Conservation (phyloP, 2,113 vertebrate genomes). For the Lichenostomus cassidix region DNA sequence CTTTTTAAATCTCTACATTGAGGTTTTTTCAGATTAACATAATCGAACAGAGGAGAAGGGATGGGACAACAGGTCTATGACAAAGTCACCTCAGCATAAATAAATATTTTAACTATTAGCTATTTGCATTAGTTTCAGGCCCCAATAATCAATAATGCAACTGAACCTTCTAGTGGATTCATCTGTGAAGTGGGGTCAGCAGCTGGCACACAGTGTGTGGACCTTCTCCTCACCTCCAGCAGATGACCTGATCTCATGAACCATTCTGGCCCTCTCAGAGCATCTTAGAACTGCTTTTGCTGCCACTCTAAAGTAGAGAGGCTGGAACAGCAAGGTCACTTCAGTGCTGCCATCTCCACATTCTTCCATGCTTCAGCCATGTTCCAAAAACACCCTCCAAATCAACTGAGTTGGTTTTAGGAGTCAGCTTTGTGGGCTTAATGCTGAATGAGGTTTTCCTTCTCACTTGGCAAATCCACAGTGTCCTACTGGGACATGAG, state of each 20-base stretch:
- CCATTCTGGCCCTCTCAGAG: not conserved
- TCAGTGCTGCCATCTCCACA: not conserved
- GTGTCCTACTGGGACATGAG: not conserved
- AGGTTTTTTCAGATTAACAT: not conserved
- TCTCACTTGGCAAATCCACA: not conserved
- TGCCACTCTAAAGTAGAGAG: not conserved
- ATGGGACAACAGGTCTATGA: not conserved
- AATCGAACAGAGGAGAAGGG: rapidly evolving
- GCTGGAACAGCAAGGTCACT: not conserved
- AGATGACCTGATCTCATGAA: not conserved
- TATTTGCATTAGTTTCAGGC: not conserved
- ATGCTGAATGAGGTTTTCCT: not conserved
- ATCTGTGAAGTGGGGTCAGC: not conserved
- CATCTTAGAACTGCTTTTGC: not conserved
- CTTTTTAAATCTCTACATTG: not conserved
- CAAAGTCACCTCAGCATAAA: not conserved
- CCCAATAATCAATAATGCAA: not conserved
- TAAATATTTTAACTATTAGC: not conserved
- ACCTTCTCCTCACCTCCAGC: not conserved
- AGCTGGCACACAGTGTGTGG: not conserved
- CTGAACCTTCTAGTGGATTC: not conserved
- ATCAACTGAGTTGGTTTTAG: not conserved
- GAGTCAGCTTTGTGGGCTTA: not conserved
- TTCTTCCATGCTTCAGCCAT: not conserved
- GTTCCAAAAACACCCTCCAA: not conserved